phyloP scores from a whole-genome alignment of 2,888 invertebrate genomes.

The Drepanosiphum platanoidis region DNA sequence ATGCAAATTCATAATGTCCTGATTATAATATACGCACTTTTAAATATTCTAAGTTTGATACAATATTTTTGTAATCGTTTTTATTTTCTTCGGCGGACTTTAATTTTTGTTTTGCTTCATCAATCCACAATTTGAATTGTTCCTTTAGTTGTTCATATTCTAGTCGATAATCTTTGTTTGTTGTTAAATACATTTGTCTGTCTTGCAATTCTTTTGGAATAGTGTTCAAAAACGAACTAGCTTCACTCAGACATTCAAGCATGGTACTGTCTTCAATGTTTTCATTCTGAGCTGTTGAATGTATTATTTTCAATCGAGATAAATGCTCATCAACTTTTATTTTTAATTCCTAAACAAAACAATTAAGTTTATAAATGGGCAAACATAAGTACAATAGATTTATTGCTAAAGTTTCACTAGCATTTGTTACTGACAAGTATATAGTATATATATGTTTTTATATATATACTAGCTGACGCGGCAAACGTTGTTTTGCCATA shows the following conservation, averaged over 20 bases:
- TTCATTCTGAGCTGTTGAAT: constrained; percentile 78
- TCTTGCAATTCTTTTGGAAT: constrained; percentile 84
- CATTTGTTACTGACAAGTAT: no score
- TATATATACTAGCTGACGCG: no score
- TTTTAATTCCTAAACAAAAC: constrained; percentile 69
- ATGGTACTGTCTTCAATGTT: constrained; percentile 83
- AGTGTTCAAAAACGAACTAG: constrained; percentile 79
- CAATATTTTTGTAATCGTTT: constrained; percentile 87
- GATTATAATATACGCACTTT: constrained; percentile 70
- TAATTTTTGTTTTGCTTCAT: constrained; percentile 79
- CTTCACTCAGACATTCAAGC: constrained; percentile 86
- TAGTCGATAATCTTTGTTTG: constrained; percentile 79
- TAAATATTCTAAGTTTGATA: constrained; percentile 85
- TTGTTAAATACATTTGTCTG: constrained; percentile 80
- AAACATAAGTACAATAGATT: no score
- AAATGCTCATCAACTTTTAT: constrained; percentile 78
- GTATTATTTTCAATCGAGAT: constrained; percentile 76
- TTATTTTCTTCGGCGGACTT: constrained; percentile 68
- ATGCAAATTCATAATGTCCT: no score
- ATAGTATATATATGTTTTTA: no score
- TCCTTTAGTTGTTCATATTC: constrained; percentile 81
- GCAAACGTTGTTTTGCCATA: no score
- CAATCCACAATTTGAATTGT: constrained; percentile 84
- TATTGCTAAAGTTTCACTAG: no score
- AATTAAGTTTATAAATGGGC: background rate